Conservation (phyloP, 1,140 invertebrate genomes). For the Drosophila parvula region DNA sequence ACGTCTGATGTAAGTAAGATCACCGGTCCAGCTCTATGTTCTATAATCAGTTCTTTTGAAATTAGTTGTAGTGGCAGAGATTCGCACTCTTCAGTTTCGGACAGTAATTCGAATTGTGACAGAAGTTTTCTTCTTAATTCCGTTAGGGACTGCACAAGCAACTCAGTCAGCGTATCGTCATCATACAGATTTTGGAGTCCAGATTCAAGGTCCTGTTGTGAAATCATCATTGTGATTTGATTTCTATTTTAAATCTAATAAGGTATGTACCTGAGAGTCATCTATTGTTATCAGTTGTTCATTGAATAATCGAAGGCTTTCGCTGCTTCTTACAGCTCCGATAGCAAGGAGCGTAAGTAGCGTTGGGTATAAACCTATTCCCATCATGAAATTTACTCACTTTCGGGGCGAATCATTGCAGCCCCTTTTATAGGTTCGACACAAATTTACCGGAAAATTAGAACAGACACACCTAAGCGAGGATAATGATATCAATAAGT, state of each 20-base stretch:
- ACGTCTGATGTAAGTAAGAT: neutral
- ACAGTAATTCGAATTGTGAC: neutral
- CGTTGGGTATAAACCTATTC: neutral
- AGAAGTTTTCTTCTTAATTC: neutral
- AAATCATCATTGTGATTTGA: neutral
- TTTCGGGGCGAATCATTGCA: neutral
- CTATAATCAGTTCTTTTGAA: neutral
- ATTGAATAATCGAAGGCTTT: neutral
- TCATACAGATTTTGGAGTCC: neutral
- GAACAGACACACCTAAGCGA: neutral
- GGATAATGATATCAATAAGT: slow-evolving; percentile 5
- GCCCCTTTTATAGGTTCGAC: slow-evolving; percentile 26
- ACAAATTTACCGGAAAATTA: neutral
- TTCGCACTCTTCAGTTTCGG: neutral
- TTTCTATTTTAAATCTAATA: neutral
- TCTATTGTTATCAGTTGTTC: neutral
- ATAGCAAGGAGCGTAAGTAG: neutral
- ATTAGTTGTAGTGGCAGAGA: neutral
- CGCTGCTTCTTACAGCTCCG: too few species aligned
- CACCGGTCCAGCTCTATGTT: neutral
- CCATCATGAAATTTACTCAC: slow-evolving; percentile 1
- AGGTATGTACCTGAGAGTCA: neutral
- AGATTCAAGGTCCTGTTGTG: neutral
- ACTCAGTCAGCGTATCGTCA: neutral
- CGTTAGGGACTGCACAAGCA: neutral